A percentile compares a stretch with the other conserved stretches of the same genome.
These are phyloP conservation scores for Lindbergichthys nudifrons DNA, from an alignment of 2,797 vertebrate species.

Conservation along the genomic window DNA sequence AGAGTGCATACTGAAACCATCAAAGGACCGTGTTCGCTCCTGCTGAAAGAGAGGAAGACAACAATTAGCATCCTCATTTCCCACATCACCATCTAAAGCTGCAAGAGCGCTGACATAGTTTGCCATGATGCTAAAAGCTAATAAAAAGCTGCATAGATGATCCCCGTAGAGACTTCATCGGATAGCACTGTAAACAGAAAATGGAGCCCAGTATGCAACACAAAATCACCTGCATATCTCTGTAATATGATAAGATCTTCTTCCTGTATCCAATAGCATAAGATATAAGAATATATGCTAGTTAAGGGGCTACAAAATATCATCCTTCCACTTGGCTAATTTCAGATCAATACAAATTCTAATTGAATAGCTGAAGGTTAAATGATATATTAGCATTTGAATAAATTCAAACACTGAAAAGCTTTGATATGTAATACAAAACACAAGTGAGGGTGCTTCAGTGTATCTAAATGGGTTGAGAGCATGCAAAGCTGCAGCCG, in stretches of 20 bases:
- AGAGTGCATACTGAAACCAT: constrained; percentile 96
- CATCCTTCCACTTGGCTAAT: background rate
- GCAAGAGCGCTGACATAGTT: constrained; percentile 34
- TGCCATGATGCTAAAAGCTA: constrained; percentile 38
- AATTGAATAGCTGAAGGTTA: background rate
- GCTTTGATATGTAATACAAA: constrained; percentile 8
- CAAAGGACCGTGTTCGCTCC: constrained; percentile 97
- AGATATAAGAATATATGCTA: background rate
- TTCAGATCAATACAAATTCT: constrained; percentile 22
- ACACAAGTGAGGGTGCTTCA: constrained; percentile 16
- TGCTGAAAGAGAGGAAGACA: constrained; percentile 84
- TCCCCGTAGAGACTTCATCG: constrained; percentile 19
- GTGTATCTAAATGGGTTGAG: constrained; percentile 53
- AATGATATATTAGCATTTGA: background rate
- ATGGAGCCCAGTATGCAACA: constrained; percentile 24
- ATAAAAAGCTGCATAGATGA: constrained; percentile 32
- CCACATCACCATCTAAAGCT: constrained; percentile 39
- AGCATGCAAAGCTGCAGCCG: constrained; percentile 51
- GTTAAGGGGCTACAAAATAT: background rate
- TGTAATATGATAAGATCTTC: constrained; percentile 9
- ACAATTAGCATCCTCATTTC: constrained; percentile 63
- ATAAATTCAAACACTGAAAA: background rate
- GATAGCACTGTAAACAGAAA: constrained; percentile 46
- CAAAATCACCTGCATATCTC: constrained; percentile 14
- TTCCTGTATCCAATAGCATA: background rate